Conservation (phyloP, 2,888 invertebrate genomes). For the Mantis religiosa region DNA sequence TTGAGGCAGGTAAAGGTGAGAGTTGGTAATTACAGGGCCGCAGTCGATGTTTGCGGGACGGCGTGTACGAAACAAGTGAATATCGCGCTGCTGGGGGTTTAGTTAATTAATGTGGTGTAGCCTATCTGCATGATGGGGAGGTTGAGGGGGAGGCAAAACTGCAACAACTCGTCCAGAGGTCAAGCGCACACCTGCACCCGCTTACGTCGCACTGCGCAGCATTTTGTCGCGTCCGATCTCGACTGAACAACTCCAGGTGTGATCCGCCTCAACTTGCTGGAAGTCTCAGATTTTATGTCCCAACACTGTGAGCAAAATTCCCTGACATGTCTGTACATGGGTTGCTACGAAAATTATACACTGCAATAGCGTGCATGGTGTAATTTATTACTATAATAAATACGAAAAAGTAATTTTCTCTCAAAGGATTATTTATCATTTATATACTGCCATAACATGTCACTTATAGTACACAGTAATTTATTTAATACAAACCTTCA, state of each 20-base stretch:
- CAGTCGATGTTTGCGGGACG: background rate
- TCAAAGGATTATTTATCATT: too few relatives aligned
- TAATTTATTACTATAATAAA: too few relatives aligned
- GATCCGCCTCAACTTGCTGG: too few relatives aligned
- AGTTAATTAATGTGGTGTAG: conserved; percentile 27
- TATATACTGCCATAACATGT: too few relatives aligned
- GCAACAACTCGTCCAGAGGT: background rate
- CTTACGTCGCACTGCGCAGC: background rate
- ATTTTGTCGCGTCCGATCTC: background rate
- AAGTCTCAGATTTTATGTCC: too few relatives aligned
- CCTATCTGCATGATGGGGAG: conserved; percentile 13
- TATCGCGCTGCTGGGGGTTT: background rate
- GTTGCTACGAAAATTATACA: too few relatives aligned
- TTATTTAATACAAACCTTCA: too few relatives aligned
- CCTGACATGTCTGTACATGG: too few relatives aligned
- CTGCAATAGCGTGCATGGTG: too few relatives aligned
- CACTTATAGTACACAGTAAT: too few relatives aligned
- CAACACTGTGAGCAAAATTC: too few relatives aligned
- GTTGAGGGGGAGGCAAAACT: background rate
- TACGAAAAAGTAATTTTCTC: too few relatives aligned
- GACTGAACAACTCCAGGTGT: background rate
- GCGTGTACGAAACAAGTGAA: background rate
- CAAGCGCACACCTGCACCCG: background rate
- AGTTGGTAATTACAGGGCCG: background rate
- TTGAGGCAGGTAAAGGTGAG: background rate